Conservation (phyloP, 2,888 invertebrate species). For the Globia sparganii region DNA sequence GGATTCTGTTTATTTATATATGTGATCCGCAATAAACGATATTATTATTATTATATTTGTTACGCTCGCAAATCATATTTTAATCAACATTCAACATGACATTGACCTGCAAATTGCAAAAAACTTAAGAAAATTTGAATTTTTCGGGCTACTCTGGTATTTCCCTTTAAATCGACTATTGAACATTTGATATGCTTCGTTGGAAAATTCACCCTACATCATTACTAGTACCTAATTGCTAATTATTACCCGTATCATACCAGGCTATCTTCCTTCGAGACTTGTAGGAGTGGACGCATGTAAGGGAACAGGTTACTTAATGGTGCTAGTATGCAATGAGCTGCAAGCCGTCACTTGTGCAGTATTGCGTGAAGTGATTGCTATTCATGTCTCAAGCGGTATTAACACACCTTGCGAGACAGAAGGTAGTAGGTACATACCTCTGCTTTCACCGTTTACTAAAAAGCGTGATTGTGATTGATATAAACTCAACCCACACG, state of each 20-base stretch:
- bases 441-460: conserved; percentile 62
- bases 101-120: background rate
- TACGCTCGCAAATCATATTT: background rate
- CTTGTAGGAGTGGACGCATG: conserved; percentile 25
- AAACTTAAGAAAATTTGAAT: background rate
- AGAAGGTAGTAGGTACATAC: conserved; percentile 41
- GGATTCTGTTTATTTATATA: too few species aligned
- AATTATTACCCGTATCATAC: conserved; percentile 28
- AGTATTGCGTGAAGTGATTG: conserved; percentile 66
- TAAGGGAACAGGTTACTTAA: conserved; percentile 56
- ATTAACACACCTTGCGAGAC: conserved; percentile 60
- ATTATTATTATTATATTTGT: too few species aligned
- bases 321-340: conserved; percentile 60
- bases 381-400: conserved; percentile 65
- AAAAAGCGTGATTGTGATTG: conserved; percentile 58
- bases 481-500: conserved; percentile 30
- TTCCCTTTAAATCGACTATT: background rate
- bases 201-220: conserved; percentile 2
- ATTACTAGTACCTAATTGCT: conserved; percentile 10
- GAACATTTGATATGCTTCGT: background rate
- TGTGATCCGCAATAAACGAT: too few species aligned
- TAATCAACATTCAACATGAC: background rate
- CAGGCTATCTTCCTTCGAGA: conserved; percentile 20
- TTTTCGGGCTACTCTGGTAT: background rate
- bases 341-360: conserved; percentile 59